phyloP scores from a whole-genome alignment of 2,113 vertebrate genomes.

The Pelvicachromis taeniatus region DNA sequence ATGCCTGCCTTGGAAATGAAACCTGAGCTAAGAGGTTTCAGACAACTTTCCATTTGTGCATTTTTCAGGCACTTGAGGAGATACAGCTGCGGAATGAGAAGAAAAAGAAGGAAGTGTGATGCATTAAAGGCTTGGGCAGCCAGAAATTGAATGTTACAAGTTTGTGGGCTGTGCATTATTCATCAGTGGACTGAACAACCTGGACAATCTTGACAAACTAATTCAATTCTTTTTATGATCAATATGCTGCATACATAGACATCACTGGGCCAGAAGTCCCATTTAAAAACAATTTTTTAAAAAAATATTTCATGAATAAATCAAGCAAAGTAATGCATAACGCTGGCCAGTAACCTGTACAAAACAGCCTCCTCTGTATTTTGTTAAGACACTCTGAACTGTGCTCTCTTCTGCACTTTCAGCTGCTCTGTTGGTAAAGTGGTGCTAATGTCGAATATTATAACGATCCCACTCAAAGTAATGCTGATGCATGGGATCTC shows the following conservation, averaged over 20 bases:
- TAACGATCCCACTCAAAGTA: not conserved
- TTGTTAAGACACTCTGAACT: not conserved
- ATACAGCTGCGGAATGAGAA: not conserved
- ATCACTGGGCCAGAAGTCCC: not conserved
- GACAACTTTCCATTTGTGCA: not conserved
- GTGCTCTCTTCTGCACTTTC: not conserved
- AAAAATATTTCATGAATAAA: not conserved
- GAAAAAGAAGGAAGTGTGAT: not conserved
- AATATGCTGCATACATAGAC: not conserved
- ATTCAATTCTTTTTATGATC: not conserved
- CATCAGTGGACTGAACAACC: not conserved
- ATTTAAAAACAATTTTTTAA: fast-evolving
- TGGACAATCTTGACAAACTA: not conserved
- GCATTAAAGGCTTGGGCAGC: not conserved
- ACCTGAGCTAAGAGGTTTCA: not conserved
- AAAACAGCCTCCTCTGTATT: not conserved
- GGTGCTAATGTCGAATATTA: not conserved
- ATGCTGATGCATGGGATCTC: not conserved
- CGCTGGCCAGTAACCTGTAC: not conserved
- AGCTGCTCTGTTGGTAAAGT: not conserved
- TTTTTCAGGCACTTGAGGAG: not conserved
- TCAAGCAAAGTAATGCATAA: not conserved
- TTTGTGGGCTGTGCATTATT: not conserved
- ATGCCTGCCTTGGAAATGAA: not conserved
- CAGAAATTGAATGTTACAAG: not conserved